Evolutionary conservation across 2,797 vertebrate species (phyloP).

Genomic region (Uromys caudimaculatus): DNA sequence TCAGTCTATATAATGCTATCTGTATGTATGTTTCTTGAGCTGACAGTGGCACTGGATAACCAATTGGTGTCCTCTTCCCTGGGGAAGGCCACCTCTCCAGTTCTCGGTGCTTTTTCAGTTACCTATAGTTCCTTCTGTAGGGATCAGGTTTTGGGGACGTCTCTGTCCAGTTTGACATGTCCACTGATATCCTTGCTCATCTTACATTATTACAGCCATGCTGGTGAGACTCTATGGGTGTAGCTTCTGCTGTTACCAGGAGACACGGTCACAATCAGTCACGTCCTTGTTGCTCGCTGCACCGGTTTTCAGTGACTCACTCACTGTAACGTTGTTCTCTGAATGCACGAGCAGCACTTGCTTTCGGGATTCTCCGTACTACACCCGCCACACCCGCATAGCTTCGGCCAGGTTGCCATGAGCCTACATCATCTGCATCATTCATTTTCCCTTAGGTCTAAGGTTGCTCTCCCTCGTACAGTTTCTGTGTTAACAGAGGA

Average conservation of each 20-base stretch:
- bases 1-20: not conserved
- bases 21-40: not conserved
- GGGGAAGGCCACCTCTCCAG: not conserved
- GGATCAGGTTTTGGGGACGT: not conserved
- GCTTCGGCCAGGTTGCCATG: not conserved
- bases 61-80: not conserved
- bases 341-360: not conserved
- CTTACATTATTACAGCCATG: not conserved
- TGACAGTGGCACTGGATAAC: not conserved
- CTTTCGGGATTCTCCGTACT: not conserved
- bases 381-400: not conserved
- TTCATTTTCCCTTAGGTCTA: not conserved
- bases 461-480: not conserved
- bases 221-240: not conserved
- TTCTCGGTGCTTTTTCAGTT: not conserved
- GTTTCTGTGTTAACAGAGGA: not conserved
- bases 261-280: not conserved
- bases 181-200: too few relatives aligned
- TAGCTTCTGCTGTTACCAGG: not conserved
- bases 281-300: not conserved
- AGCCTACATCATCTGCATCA: not conserved
- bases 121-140: too few relatives aligned
- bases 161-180: not conserved
- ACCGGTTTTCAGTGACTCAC: not conserved
- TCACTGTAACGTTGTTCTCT: not conserved